Percentiles rank a stretch among this genome's conserved stretches.
phyloP scores from a whole-genome alignment of 2,888 invertebrate genomes.

The Scaeva pyrastri region DNA sequence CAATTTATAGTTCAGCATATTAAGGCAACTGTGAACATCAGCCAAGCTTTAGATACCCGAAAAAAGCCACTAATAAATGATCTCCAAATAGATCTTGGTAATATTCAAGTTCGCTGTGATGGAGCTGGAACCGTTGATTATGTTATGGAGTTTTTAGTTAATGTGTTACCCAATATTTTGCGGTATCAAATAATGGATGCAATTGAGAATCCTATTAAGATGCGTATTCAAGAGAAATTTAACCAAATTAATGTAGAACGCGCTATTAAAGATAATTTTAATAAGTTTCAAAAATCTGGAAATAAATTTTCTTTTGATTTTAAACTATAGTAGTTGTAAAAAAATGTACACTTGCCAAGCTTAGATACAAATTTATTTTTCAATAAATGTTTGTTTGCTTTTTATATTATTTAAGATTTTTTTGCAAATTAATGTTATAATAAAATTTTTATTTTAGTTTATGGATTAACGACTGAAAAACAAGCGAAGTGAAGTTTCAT shows the following conservation, averaged over 20 bases:
- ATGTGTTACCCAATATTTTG: constrained; percentile 92
- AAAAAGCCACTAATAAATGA: constrained; percentile 89
- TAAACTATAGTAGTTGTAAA: constrained; percentile 77
- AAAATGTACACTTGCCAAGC: neutral
- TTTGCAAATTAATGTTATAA: neutral
- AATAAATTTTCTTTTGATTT: constrained; percentile 80
- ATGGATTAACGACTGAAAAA: constrained; percentile 84
- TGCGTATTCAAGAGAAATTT: constrained; percentile 88
- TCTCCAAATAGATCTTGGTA: constrained; percentile 91
- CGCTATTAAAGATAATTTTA: constrained; percentile 88
- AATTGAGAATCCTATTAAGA: constrained; percentile 90
- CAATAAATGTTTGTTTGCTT: constrained; percentile 2
- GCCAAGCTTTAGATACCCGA: constrained; percentile 91
- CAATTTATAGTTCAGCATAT: constrained; percentile 92
- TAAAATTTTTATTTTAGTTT: constrained; percentile 45
- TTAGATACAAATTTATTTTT: too few species aligned
- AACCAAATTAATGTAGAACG: constrained; percentile 90
- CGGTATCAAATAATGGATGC: constrained; percentile 95
- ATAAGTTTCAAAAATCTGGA: constrained; percentile 86
- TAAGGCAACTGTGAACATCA: constrained; percentile 88
- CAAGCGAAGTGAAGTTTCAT: constrained; percentile 90
- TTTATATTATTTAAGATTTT: neutral
- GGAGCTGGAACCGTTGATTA: constrained; percentile 96
- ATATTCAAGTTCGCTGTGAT: constrained; percentile 92
- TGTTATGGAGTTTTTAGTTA: constrained; percentile 90